A percentile compares a stretch with the other conserved stretches of the same genome.
Conservation (phyloP, 2,888 invertebrate genomes). For the Drosophila histrio region DNA sequence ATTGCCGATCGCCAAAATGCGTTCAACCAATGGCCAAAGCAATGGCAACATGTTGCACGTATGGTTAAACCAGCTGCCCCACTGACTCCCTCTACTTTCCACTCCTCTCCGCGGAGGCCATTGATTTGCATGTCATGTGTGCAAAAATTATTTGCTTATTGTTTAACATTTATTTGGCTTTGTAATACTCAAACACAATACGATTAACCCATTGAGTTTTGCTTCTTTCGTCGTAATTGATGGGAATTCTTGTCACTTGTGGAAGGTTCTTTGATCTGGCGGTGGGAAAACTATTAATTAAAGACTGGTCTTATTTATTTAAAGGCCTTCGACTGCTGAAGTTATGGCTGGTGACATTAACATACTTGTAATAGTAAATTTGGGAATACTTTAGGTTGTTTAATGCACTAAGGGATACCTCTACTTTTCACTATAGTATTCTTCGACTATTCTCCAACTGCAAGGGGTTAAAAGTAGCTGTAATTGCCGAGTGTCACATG, state of each 20-base stretch:
- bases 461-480: conserved; percentile 26
- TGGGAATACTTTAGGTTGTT: not conserved
- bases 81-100: not conserved
- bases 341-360: not conserved
- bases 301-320: not conserved
- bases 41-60: conserved; percentile 49
- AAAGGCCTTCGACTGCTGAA: not conserved
- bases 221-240: not conserved
- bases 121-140: conserved; percentile 68
- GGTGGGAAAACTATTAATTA: conserved; percentile 14
- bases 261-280: not conserved
- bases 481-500: conserved; percentile 36
- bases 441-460: not conserved
- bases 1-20: conserved; percentile 42
- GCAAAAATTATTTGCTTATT: conserved; percentile 63
- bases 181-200: conserved; percentile 35
- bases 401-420: not conserved
- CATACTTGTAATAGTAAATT: not conserved
- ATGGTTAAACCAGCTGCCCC: conserved; percentile 33
- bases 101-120: conserved; percentile 1
- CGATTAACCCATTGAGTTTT: conserved; percentile 48
- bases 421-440: not conserved
- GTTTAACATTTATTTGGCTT: conserved; percentile 51
- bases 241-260: not conserved
- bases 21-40: conserved; percentile 32